Evolutionary conservation across 92 coral and sea anemone species (phyloP), one percentile per base, ranked within the genome.

Genomic region (Muricea muricata): DNA sequence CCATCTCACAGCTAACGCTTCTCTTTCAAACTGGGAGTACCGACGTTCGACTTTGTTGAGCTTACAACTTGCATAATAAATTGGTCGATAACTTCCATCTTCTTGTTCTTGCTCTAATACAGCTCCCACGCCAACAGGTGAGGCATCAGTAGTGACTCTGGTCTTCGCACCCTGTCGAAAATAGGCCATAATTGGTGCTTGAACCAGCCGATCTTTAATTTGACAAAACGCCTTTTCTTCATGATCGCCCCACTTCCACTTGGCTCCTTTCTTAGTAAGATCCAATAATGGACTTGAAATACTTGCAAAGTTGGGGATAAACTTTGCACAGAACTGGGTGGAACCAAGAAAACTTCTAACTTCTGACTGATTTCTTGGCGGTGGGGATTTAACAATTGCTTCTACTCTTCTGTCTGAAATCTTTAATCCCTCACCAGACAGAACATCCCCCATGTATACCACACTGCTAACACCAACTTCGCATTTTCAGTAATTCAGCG

Each of bases 111-210:
- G 91, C 33, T 86, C 90, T 11, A 86, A 82, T 11, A 89, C 72
- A 1, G 95, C 91, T n/a, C n/a, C n/a, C n/a, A n/a, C n/a, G n/a
- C n/a, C n/a, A n/a, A n/a, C n/a, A n/a, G n/a, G n/a, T n/a, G 88
- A 90, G 20, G 93, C 93, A 78, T 88, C 93, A 42, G 97, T 88
- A 45, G 86, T 82, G 61, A 93, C 25, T 35, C 92, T 68, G 72
- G 89, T 90, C 31, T 46, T 52, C 0, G 93, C 91, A 50, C 75
- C 88, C 39, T 87, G 92, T 15, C 65, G 81, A 80, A 8, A 79
- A 80, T 79, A 90, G 20, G 88, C 93, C 90, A 85, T 90, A 7
- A 87, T 90, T 37, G 92, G 92, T 47, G 87, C 92, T 25, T 34
- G 63, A 7, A 87, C 85, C 18, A 87, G 68, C 55, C 61, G 9